A percentile compares a stretch with the other conserved stretches of the same genome.
Conservation (phyloP, 2,113 vertebrate species). For the Nicator chloris region DNA sequence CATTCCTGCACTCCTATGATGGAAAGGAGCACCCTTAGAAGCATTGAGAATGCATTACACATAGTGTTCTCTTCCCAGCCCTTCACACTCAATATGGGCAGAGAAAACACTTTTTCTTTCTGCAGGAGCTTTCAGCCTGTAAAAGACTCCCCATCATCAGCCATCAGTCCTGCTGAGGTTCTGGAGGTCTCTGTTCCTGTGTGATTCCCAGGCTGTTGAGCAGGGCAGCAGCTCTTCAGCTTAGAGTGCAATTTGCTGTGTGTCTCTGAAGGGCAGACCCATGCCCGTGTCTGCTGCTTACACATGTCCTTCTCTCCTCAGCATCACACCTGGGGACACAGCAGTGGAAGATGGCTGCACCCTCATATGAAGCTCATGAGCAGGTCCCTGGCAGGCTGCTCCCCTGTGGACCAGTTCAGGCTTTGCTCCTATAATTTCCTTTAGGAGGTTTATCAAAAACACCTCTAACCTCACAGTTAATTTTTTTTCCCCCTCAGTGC, state of each 20-base stretch:
- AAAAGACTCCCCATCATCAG: background rate
- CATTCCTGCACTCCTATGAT: background rate
- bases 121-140: background rate
- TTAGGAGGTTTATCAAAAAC: background rate
- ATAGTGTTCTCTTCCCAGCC: background rate
- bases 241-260: background rate
- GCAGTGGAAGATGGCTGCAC: background rate
- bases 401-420: background rate
- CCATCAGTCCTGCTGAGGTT: background rate
- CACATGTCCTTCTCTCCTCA: background rate
- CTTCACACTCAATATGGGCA: background rate
- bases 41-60: background rate
- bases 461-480: background rate
- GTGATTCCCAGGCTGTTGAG: background rate
- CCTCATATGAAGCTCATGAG: background rate
- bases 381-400: background rate
- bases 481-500: background rate
- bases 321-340: background rate
- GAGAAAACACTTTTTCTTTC: background rate
- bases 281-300: rapidly evolving
- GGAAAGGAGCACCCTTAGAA: background rate
- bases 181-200: background rate
- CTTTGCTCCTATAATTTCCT: background rate
- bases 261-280: background rate
- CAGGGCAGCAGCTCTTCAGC: background rate